Conservation (phyloP, 2,888 invertebrate genomes). For the Galeruca laticollis region DNA sequence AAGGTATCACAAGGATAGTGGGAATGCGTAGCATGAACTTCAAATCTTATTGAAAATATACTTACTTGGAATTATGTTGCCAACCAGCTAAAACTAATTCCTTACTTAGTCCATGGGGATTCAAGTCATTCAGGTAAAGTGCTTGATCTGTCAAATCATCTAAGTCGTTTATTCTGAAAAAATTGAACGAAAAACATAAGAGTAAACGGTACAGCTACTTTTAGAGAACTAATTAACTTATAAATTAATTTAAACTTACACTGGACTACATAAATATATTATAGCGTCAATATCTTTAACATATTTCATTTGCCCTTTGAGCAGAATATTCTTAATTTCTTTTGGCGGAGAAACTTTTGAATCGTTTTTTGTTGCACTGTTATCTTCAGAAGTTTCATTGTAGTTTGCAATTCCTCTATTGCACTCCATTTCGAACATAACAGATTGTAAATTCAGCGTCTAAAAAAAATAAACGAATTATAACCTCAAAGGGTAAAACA, state of each 20-base stretch:
- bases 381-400: constrained; percentile 37
- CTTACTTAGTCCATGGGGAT: constrained; percentile 84
- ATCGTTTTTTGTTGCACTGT: constrained; percentile 28
- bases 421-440: constrained; percentile 85
- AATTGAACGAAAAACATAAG: too few species aligned
- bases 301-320: constrained; percentile 88
- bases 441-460: constrained; percentile 81
- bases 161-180: constrained; percentile 80
- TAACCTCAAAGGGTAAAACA: too few species aligned
- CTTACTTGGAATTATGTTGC: constrained; percentile 81
- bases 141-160: constrained; percentile 84
- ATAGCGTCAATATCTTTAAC: constrained; percentile 83
- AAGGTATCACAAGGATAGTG: too few species aligned
- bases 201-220: too few species aligned
- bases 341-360: constrained; percentile 53
- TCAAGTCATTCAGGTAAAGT: constrained; percentile 83
- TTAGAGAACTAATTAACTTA: too few species aligned
- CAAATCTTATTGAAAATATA: too few species aligned
- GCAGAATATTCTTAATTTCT: constrained; percentile 75
- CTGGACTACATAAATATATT: constrained; percentile 88
- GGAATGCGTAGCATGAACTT: too few species aligned
- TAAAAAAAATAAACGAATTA: constrained; percentile 61
- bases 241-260: constrained; percentile 74
- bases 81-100: constrained; percentile 86
- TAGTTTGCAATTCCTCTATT: constrained; percentile 69